Conservation (phyloP, 1,140 invertebrate species). For the Apis laboriosa region DNA sequence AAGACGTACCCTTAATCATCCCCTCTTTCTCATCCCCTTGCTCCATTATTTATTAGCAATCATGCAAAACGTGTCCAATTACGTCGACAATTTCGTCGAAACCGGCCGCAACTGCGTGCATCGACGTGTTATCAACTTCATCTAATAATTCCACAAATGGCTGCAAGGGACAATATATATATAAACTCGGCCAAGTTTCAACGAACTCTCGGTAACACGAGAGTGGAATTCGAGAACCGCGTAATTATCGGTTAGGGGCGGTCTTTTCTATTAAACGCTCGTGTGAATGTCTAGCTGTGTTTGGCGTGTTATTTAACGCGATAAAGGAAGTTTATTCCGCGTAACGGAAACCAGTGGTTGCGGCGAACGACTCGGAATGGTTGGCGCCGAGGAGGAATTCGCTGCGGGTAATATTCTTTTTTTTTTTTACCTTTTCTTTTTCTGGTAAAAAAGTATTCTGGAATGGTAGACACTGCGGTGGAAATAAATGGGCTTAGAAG, state of each 20-base stretch:
- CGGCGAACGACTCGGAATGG: background rate
- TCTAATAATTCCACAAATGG: conserved; percentile 34
- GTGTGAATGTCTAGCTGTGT: background rate
- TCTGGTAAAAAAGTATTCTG: no score
- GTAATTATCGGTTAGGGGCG: conserved; percentile 11
- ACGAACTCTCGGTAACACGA: background rate
- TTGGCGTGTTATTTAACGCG: background rate
- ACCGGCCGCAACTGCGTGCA: background rate
- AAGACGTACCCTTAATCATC: background rate
- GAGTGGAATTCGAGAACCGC: background rate
- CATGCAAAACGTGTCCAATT: background rate
- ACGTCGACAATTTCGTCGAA: background rate
- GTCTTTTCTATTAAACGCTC: background rate
- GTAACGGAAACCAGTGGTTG: background rate
- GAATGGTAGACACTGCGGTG: no score
- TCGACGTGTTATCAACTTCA: conserved; percentile 23
- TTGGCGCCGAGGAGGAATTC: background rate
- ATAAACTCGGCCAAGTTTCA: conserved; percentile 9
- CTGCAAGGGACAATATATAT: conserved; percentile 2
- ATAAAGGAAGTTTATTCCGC: background rate
- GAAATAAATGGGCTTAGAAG: no score
- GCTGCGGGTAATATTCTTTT: no score
- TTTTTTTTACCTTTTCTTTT: no score
- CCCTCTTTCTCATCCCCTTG: background rate
- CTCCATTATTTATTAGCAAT: background rate